These are phyloP conservation scores for Hetaerina americana DNA, from an alignment of 1,140 invertebrate genomes.

Conservation along the genomic window DNA sequence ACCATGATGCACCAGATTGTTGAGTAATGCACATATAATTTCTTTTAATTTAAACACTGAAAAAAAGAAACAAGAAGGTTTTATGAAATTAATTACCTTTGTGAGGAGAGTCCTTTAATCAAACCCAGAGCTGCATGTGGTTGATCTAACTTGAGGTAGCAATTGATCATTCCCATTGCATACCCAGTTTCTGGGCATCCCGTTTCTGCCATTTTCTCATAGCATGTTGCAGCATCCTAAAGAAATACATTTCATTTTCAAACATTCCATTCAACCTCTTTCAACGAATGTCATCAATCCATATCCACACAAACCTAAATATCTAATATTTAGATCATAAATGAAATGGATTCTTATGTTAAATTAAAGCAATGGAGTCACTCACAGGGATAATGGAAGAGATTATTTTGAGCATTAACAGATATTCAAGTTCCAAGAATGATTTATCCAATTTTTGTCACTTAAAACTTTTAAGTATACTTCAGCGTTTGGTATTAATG, in stretches of 20 bases:
- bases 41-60: background rate
- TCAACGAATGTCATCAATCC: no score
- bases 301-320: no score
- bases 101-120: conserved; percentile 38
- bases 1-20: background rate
- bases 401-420: no score
- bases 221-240: conserved; percentile 60
- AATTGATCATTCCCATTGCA: conserved; percentile 53
- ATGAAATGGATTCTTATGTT: no score
- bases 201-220: conserved; percentile 51
- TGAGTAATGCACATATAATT: background rate
- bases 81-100: conserved; percentile 25
- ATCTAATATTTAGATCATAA: no score
- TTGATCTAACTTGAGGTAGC: conserved; percentile 59
- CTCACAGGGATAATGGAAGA: no score
- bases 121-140: conserved; percentile 59
- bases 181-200: conserved; percentile 37
- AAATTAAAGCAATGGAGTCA: no score
- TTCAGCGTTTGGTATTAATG: no score
- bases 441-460: no score
- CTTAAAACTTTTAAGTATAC: no score
- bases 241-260: conserved; percentile 2
- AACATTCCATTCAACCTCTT: background rate
- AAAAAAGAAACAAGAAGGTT: background rate
- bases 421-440: no score